Evolutionary conservation across 2,888 invertebrate species (phyloP).

Genomic region (Drosophila mettleri): DNA sequence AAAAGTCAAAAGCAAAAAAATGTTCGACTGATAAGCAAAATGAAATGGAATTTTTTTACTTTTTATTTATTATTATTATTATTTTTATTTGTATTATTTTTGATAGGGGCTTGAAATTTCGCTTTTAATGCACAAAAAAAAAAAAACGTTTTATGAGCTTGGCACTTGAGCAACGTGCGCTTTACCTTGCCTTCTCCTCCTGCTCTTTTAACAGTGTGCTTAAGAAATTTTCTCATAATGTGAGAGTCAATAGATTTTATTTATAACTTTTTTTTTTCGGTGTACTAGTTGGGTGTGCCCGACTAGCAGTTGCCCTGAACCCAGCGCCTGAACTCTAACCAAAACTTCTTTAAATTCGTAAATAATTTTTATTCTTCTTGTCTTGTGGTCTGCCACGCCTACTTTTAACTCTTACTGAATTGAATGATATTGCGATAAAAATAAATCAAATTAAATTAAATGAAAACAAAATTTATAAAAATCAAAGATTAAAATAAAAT

Average conservation of each 20-base stretch:
- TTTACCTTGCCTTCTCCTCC: background rate
- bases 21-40: conserved; percentile 32
- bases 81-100: conserved; percentile 1
- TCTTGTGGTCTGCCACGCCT: too few species aligned
- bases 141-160: conserved; percentile 11
- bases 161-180: conserved; percentile 16
- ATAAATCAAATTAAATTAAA: too few species aligned
- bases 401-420: too few species aligned
- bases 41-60: conserved; percentile 24
- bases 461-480: too few species aligned
- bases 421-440: too few species aligned
- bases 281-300: accelerated
- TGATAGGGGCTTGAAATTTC: background rate
- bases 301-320: background rate
- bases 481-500: too few species aligned
- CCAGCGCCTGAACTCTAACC: too few species aligned
- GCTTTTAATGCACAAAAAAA: background rate
- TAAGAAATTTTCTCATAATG: conserved; percentile 1
- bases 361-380: too few species aligned
- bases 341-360: too few species aligned
- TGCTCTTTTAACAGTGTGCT: background rate
- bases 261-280: background rate
- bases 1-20: background rate
- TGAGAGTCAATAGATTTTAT: conserved; percentile 12
- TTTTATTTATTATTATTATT: conserved; percentile 2